These are phyloP conservation scores for Sesia apiformis DNA, from an alignment of 2,888 invertebrate genomes.

Conservation along the genomic window DNA sequence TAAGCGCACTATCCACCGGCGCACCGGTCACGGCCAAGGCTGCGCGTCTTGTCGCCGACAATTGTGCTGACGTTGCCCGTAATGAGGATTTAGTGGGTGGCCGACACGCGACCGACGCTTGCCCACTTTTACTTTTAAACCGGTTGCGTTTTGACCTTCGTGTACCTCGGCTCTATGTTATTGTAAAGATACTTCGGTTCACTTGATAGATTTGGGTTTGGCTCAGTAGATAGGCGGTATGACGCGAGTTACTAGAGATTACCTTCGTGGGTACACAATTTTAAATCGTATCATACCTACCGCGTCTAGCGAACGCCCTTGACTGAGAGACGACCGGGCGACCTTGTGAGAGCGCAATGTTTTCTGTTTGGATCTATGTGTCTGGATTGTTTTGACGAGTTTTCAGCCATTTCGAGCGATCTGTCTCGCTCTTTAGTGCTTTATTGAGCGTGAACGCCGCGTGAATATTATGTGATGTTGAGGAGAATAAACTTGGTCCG, in stretches of 20 bases:
- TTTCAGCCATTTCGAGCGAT: slow-evolving; percentile 11
- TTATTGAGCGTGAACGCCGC: slow-evolving; percentile 13
- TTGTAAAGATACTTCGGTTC: slow-evolving; percentile 4
- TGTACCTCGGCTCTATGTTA: slow-evolving; percentile 27
- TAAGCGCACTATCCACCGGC: slow-evolving; percentile 56
- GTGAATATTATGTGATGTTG: neutral
- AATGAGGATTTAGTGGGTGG: slow-evolving; percentile 72
- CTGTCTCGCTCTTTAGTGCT: slow-evolving; percentile 24
- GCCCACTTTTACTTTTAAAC: slow-evolving; percentile 70
- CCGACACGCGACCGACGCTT: slow-evolving; percentile 40
- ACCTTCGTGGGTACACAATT: slow-evolving; percentile 25
- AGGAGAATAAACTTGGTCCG: neutral
- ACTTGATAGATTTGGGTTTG: slow-evolving; percentile 3
- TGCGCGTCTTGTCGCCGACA: slow-evolving; percentile 56
- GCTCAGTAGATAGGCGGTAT: slow-evolving; percentile 6
- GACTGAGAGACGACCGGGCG: slow-evolving; percentile 66
- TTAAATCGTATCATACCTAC: slow-evolving; percentile 34
- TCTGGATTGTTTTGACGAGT: slow-evolving; percentile 40
- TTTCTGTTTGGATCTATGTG: slow-evolving; percentile 48
- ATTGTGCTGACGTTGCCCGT: slow-evolving; percentile 55
- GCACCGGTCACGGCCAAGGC: slow-evolving; percentile 74
- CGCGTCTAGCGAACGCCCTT: slow-evolving; percentile 65
- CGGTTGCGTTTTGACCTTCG: slow-evolving; percentile 54
- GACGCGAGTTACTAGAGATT: slow-evolving; percentile 4
- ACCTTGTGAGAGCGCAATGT: slow-evolving; percentile 61